These are phyloP conservation scores for Haemorhous mexicanus DNA, from an alignment of 2,113 vertebrate species.

Conservation along the genomic window DNA sequence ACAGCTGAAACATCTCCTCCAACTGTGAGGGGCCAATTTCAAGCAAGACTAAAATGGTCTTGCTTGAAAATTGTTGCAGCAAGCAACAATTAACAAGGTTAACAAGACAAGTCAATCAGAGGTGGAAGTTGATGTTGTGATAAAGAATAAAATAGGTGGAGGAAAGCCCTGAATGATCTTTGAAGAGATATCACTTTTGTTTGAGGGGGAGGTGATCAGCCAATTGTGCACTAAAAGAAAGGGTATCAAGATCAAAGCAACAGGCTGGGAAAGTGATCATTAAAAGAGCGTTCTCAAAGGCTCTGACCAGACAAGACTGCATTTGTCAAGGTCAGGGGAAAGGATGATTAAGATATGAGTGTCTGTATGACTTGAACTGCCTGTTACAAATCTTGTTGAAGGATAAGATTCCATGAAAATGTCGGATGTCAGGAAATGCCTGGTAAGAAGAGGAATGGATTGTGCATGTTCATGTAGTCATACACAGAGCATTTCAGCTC, in stretches of 20 bases:
- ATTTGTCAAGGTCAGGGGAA: slow-evolving; percentile 46
- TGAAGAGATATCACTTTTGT: not conserved
- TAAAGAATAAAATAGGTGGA: not conserved
- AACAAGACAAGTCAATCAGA: not conserved
- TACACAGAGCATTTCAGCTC: not conserved
- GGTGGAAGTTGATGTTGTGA: not conserved
- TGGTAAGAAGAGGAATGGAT: not conserved
- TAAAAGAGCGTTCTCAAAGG: not conserved
- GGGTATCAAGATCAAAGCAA: slow-evolving; percentile 28
- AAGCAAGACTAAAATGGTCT: not conserved
- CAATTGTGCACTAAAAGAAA: not conserved
- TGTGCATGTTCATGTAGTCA: not conserved
- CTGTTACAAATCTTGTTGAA: slow-evolving; percentile 51
- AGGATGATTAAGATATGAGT: slow-evolving; percentile 53
- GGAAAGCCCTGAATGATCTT: not conserved
- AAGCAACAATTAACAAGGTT: not conserved
- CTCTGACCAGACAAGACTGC: not conserved
- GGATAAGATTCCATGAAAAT: slow-evolving; percentile 48
- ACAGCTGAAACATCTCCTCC: not conserved
- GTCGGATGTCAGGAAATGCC: slow-evolving; percentile 25
- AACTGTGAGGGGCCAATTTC: not conserved
- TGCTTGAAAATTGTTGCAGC: not conserved
- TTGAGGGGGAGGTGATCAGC: not conserved
- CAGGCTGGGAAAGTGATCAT: slow-evolving; percentile 7
- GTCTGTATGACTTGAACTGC: slow-evolving; percentile 57